Conservation (phyloP, 1,140 invertebrate species). For the Zeugodacus cucurbitae region DNA sequence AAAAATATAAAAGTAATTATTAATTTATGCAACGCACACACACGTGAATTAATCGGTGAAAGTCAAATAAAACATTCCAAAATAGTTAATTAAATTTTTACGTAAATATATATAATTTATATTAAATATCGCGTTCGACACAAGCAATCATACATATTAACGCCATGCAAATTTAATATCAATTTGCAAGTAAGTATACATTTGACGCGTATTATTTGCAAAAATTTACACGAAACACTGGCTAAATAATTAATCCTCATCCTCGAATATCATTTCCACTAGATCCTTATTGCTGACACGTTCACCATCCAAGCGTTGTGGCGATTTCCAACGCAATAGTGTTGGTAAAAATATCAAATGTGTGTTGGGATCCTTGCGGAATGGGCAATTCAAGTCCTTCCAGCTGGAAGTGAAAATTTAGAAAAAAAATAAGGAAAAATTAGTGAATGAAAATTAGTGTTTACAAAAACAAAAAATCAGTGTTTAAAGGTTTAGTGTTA, state of each 20-base stretch:
- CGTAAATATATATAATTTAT: not conserved
- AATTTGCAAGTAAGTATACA: not conserved
- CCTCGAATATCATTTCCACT: constrained; percentile 68
- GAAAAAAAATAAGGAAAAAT: not conserved
- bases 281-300: constrained; percentile 75
- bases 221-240: not conserved
- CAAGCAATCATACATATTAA: not conserved
- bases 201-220: not conserved
- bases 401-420: constrained; percentile 70
- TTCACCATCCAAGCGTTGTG: constrained; percentile 77
- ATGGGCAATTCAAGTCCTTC: constrained; percentile 79
- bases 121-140: not conserved
- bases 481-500: not conserved
- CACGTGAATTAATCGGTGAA: not conserved
- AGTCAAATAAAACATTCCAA: constrained; percentile 44
- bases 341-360: constrained; percentile 80
- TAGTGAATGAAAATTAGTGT: not conserved
- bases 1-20: constrained; percentile 96
- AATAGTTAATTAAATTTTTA: constrained; percentile 38
- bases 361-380: constrained; percentile 75
- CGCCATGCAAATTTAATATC: not conserved
- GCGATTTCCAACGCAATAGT: constrained; percentile 76
- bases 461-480: not conserved
- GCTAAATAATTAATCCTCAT: constrained; percentile 54
- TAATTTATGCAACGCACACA: constrained; percentile 55